These are phyloP conservation scores for Glaucidium brasilianum DNA, from an alignment of 2,113 vertebrate species.

Conservation along the genomic window DNA sequence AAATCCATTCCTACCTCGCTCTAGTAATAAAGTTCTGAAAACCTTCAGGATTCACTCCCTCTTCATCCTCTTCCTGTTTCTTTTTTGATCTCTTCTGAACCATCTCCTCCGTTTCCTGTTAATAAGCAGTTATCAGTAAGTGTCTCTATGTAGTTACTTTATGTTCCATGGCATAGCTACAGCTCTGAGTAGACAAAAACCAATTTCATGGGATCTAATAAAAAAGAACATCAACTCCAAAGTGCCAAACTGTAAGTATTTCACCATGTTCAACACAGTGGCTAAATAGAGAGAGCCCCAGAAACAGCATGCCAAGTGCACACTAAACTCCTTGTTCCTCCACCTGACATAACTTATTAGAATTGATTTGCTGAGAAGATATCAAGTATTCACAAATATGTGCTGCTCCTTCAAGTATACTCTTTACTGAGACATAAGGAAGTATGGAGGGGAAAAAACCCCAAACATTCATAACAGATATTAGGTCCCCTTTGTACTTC, in stretches of 20 bases:
- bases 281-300: background rate
- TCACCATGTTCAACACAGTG: background rate
- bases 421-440: background rate
- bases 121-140: slow-evolving; percentile 36
- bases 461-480: background rate
- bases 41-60: slow-evolving; percentile 79
- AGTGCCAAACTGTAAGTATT: background rate
- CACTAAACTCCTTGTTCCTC: background rate
- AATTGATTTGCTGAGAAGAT: background rate
- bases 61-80: slow-evolving; percentile 73
- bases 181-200: background rate
- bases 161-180: background rate
- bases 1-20: slow-evolving; percentile 82
- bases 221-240: background rate
- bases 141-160: background rate
- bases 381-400: background rate
- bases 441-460: background rate
- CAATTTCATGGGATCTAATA: background rate
- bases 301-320: background rate
- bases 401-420: background rate
- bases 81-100: slow-evolving; percentile 76
- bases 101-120: slow-evolving; percentile 90
- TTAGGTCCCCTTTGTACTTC: background rate
- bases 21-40: slow-evolving; percentile 87
- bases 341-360: background rate